Evolutionary conservation across 2,797 vertebrate species (phyloP), one percentile per base, ranked within the genome.

Genomic region (Mus minutoides): DNA sequence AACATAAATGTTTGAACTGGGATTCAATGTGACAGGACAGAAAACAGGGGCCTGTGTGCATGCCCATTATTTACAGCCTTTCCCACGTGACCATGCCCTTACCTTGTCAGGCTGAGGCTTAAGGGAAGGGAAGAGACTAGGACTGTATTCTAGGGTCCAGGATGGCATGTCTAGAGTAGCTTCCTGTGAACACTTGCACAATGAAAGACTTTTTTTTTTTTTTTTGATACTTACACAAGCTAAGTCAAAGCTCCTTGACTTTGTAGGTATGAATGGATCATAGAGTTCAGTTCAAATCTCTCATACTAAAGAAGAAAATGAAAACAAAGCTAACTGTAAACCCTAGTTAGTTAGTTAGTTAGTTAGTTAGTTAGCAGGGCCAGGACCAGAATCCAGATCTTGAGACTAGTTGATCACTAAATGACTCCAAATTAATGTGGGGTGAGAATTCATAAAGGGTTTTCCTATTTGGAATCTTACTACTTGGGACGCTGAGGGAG

Each of bases 191-290:
- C 62, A 17, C 54, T 31, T 85, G 8, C 12, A 77, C 69, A 87
- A 79, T 56, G 49, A 89, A 83, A 86, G 49, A 86, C 88, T 88
- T 83, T 82, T 2, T 69, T 82, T 2, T 69, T 82, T 83, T 73
- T 2, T 64, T 37, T 8, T 75, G 7, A 73, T 13, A 85, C 76
- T 96, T 93, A 62, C 24, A 84, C 43, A 92, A 46, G 37, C 31
- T 43, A 78, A 60, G 88, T 54, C 90, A 92, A 95, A 92, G 43
- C 56, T 71, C 83, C 60, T 67, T 89, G 94, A 88, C 11, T 67
- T 95, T 83, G 46, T 56, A 76, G 6, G 31, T 60, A 46, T 58
- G 56, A 94, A 71, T 84, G 6, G 6, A 21, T 46, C 67, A 26
- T 16, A 69, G 40, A 79, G 62, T 60, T 93, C 49, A 67, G 90